These are phyloP conservation scores for Accipiter virgatus DNA, from an alignment of 2,113 vertebrate species.

Conservation along the genomic window DNA sequence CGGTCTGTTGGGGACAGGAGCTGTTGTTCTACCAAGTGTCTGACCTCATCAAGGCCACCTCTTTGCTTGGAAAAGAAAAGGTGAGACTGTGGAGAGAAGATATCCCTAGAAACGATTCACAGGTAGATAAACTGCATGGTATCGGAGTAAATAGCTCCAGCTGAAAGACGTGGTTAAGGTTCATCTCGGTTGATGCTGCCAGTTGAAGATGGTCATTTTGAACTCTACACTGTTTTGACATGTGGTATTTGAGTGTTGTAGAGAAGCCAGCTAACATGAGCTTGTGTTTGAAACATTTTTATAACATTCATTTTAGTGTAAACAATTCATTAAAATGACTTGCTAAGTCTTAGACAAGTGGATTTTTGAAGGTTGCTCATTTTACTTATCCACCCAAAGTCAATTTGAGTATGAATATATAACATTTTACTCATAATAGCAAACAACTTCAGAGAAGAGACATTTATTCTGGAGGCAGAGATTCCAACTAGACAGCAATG, in stretches of 20 bases:
- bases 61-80: neutral
- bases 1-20: accelerated
- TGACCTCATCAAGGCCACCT: neutral
- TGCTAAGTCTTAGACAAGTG: conserved; percentile 64
- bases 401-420: conserved; percentile 77
- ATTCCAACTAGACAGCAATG: conserved; percentile 76
- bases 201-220: neutral
- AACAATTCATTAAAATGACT: conserved; percentile 68
- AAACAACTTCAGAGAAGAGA: conserved; percentile 74
- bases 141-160: neutral
- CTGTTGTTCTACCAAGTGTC: neutral
- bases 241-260: neutral
- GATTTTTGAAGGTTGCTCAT: conserved; percentile 66
- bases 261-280: neutral
- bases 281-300: conserved; percentile 22
- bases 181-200: neutral
- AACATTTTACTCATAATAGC: conserved; percentile 69
- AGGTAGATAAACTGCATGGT: neutral
- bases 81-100: neutral
- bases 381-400: conserved; percentile 71
- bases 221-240: neutral
- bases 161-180: neutral
- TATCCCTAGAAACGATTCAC: neutral
- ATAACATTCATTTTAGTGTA: conserved; percentile 24
- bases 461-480: conserved; percentile 75